Conservation (phyloP, 2,888 invertebrate genomes). For the Himalopsyche kuldschensis region DNA sequence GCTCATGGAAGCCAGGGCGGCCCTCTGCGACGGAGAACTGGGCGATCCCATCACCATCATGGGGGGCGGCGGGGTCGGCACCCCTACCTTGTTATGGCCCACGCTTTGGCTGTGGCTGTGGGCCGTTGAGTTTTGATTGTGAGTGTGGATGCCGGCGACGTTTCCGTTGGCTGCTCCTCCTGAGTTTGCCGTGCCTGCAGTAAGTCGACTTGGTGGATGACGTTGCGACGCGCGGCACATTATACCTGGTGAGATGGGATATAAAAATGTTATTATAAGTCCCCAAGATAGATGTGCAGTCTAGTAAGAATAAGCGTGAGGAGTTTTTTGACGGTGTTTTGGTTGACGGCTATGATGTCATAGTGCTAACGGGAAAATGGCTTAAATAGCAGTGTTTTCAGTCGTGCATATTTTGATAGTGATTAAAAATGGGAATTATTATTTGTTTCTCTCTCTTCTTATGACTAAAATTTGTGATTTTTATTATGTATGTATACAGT, state of each 20-base stretch:
- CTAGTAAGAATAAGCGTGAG: too few relatives aligned
- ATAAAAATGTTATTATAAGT: background rate
- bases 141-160: conserved; percentile 26
- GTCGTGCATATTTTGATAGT: too few relatives aligned
- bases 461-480: too few relatives aligned
- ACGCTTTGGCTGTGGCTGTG: background rate
- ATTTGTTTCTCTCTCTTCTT: too few relatives aligned
- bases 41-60: conserved; percentile 34
- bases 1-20: conserved; percentile 48
- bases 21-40: conserved; percentile 48
- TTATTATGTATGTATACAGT: too few relatives aligned
- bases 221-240: conserved; percentile 26
- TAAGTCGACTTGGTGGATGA: background rate
- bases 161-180: conserved; percentile 41
- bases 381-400: too few relatives aligned
- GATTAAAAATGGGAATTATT: too few relatives aligned
- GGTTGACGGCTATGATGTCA: too few relatives aligned
- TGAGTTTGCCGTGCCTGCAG: conserved; percentile 33
- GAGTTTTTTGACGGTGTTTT: too few relatives aligned
- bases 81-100: background rate
- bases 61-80: background rate
- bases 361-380: too few relatives aligned
- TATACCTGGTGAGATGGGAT: conserved; percentile 6
- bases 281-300: too few relatives aligned
- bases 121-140: background rate